Conservation (phyloP, 2,113 vertebrate species). For the Catharus minimus region DNA sequence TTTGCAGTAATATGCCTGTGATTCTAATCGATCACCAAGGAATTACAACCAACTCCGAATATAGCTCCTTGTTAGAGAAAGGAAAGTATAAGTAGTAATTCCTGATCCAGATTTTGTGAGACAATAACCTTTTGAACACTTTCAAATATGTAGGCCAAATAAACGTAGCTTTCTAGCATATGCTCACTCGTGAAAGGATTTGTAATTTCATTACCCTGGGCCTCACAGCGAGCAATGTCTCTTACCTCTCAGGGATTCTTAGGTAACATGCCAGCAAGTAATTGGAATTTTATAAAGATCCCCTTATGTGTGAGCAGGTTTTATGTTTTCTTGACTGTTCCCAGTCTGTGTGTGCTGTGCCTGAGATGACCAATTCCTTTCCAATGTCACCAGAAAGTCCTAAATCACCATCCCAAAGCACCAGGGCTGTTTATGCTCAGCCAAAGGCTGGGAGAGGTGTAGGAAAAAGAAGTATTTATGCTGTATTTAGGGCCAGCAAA, state of each 20-base stretch:
- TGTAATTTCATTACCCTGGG: conserved; percentile 14
- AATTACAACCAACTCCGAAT: not conserved
- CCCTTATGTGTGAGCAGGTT: conserved; percentile 3
- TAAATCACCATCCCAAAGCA: not conserved
- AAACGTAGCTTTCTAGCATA: not conserved
- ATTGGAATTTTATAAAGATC: conserved; percentile 45
- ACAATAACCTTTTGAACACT: conserved; percentile 42
- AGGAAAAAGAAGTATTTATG: not conserved
- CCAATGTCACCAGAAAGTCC: not conserved
- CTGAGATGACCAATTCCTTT: not conserved
- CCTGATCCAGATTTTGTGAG: conserved; percentile 21
- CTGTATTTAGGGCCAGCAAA: not conserved
- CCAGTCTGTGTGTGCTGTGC: not conserved
- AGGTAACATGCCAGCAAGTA: conserved; percentile 24
- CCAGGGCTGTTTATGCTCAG: not conserved
- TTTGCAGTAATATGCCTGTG: not conserved
- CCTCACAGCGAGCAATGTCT: not conserved
- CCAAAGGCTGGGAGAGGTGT: not conserved
- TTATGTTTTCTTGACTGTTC: conserved; percentile 20
- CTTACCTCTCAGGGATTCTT: conserved; percentile 54
- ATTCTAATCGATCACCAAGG: not conserved
- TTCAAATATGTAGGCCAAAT: conserved; percentile 20
- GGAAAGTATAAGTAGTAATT: not conserved
- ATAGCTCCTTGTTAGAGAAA: conserved; percentile 6
- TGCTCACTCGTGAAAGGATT: conserved; percentile 42